Evolutionary conservation across 1,140 invertebrate species (phyloP).

Genomic region (Apolygus lucorum): DNA sequence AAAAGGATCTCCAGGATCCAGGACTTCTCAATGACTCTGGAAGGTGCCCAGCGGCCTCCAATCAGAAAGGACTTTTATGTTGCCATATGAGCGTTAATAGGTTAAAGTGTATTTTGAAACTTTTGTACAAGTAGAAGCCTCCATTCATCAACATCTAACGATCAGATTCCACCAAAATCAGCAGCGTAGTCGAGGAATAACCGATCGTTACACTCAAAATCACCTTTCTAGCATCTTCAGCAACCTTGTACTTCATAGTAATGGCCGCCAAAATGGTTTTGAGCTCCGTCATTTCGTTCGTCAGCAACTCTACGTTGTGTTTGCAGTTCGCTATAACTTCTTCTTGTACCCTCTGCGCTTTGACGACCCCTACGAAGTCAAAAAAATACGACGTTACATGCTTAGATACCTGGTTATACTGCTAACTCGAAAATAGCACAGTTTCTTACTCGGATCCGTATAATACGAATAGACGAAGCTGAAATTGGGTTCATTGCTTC

Average conservation of each 20-base stretch:
- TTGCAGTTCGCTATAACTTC: neutral
- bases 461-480: neutral
- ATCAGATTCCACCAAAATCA: no score
- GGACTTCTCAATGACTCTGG: no score
- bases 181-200: no score
- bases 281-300: neutral
- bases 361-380: neutral
- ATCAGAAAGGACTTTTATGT: no score
- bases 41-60: no score
- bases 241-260: constrained; percentile 4
- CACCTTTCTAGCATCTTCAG: neutral
- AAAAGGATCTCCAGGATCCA: no score
- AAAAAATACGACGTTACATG: neutral
- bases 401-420: neutral
- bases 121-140: no score
- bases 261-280: neutral
- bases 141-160: no score
- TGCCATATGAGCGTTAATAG: no score
- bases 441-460: neutral
- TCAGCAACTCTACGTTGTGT: neutral
- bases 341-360: neutral
- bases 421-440: neutral
- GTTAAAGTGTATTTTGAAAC: no score
- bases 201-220: no score
- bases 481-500: neutral